These are phyloP conservation scores for Sparus aurata DNA, from an alignment of 2,797 vertebrate species.

Conservation along the genomic window DNA sequence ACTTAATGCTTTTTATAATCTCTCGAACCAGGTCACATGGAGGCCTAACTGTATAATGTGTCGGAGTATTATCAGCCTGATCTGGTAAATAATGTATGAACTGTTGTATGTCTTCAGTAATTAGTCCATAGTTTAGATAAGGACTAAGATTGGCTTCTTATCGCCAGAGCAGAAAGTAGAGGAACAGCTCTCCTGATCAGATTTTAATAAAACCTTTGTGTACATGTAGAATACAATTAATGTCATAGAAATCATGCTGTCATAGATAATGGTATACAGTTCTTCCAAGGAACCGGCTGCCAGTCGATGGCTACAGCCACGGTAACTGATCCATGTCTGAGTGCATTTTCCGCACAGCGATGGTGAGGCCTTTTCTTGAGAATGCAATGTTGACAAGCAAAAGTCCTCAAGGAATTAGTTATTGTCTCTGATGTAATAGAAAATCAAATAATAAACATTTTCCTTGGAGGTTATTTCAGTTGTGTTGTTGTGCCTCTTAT, in stretches of 20 bases:
- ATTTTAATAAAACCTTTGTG: conserved; percentile 22
- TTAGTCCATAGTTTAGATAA: conserved; percentile 8
- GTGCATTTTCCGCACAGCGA: conserved; percentile 73
- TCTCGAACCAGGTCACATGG: conserved; percentile 37
- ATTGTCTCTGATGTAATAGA: conserved; percentile 42
- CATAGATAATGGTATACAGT: conserved; percentile 63
- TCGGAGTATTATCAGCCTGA: conserved; percentile 41
- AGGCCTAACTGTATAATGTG: conserved; percentile 18
- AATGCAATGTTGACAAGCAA: conserved; percentile 52
- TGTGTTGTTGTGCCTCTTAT: conserved; percentile 22
- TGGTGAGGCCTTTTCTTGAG: conserved; percentile 68
- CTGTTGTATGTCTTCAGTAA: conserved; percentile 24
- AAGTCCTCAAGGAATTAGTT: conserved; percentile 55
- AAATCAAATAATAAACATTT: conserved; percentile 42
- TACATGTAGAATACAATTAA: conserved; percentile 20
- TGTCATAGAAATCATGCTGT: conserved; percentile 38
- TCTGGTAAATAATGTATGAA: conserved; percentile 36
- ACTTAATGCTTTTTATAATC: conserved; percentile 46
- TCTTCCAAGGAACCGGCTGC: conserved; percentile 67
- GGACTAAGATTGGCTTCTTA: conserved; percentile 8
- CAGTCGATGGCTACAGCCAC: conserved; percentile 51
- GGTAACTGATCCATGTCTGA: conserved; percentile 72
- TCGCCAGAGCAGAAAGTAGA: conserved; percentile 5
- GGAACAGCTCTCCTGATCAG: not conserved
- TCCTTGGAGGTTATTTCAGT: conserved; percentile 32